Evolutionary conservation across 2,113 vertebrate genomes (phyloP).

Genomic region (Halichoerus grypus): DNA sequence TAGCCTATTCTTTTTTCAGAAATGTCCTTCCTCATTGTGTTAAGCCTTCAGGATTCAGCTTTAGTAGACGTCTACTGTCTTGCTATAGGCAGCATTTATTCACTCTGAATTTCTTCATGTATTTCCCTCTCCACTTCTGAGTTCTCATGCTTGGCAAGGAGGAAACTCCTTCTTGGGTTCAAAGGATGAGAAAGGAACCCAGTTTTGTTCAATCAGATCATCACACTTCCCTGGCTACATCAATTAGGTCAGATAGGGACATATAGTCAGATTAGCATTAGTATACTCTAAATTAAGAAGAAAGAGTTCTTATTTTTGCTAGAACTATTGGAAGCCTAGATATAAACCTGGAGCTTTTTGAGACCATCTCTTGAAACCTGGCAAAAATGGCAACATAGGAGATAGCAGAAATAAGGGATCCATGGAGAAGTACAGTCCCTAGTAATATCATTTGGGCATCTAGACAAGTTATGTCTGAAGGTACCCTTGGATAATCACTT

Average conservation of each 20-base stretch:
- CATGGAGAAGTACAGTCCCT: accelerated
- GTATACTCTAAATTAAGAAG: background rate
- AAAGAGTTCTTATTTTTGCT: background rate
- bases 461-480: background rate
- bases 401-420: background rate
- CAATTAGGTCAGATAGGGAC: background rate
- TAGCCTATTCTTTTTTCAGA: background rate
- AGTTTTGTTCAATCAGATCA: background rate
- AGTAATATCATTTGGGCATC: background rate
- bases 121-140: background rate
- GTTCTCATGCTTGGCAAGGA: background rate
- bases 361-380: background rate
- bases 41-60: background rate
- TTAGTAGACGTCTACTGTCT: background rate
- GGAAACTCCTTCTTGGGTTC: background rate
- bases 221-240: background rate
- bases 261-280: background rate
- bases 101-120: background rate
- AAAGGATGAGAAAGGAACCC: background rate
- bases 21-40: background rate
- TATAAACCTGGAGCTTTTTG: background rate
- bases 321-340: background rate
- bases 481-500: background rate
- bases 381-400: background rate
- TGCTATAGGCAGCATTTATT: background rate